phyloP scores from a whole-genome alignment of 2,113 vertebrate species.

The Orthochromis indermauri region DNA sequence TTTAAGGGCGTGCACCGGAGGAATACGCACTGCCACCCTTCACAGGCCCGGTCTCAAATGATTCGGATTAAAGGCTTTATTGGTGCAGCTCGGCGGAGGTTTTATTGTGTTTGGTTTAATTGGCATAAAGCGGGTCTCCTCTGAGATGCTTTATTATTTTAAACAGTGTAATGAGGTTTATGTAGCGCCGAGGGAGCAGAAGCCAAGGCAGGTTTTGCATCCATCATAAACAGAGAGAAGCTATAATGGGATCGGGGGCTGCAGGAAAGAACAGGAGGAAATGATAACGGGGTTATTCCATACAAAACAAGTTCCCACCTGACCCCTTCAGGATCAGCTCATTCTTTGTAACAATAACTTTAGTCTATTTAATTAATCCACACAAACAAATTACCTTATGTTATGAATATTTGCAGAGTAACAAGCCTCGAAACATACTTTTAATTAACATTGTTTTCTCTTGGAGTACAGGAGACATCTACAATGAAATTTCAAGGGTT shows the following conservation, averaged over 20 bases:
- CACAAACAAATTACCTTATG: not conserved
- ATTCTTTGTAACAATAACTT: not conserved
- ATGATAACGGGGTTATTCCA: not conserved
- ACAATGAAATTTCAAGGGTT: not conserved
- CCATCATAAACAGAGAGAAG: not conserved
- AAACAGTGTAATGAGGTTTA: slow-evolving; percentile 33
- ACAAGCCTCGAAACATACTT: not conserved
- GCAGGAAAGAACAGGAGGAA: not conserved
- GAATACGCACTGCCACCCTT: not conserved
- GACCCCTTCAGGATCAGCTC: not conserved
- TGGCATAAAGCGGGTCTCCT: slow-evolving; percentile 3
- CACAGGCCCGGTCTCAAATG: not conserved
- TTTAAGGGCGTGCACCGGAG: not conserved
- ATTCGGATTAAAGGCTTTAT: slow-evolving; percentile 32
- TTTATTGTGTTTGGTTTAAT: slow-evolving; percentile 39
- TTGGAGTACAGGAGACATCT: not conserved
- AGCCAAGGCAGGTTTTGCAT: not conserved
- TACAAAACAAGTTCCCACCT: not conserved
- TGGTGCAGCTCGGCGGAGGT: not conserved
- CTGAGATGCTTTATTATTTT: slow-evolving; percentile 31
- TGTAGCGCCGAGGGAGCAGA: not conserved
- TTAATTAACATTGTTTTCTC: not conserved
- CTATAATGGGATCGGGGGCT: not conserved
- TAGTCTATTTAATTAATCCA: not conserved
- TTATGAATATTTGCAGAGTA: not conserved